Percentiles rank a stretch among this genome's conserved stretches.
These are phyloP conservation scores for Felis chaus DNA, from an alignment of 2,113 vertebrate genomes.

Conservation along the genomic window DNA sequence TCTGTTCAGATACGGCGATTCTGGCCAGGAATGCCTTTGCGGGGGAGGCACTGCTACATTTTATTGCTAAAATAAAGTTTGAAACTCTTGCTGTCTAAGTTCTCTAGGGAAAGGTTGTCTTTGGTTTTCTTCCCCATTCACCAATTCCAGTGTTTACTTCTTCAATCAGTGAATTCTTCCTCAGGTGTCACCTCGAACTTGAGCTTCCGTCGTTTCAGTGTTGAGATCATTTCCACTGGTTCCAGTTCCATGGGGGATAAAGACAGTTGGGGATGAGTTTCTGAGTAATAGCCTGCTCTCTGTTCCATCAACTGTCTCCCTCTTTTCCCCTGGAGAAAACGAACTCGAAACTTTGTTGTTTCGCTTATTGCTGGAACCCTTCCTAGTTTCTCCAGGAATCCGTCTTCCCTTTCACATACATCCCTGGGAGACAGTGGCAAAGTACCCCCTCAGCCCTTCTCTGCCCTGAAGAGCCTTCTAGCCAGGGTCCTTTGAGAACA, in stretches of 20 bases:
- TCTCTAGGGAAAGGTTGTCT: neutral
- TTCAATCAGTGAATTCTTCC: neutral
- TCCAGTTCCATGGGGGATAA: neutral
- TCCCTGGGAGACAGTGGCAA: neutral
- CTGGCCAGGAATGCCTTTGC: neutral
- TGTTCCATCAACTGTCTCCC: neutral
- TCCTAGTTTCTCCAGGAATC: neutral
- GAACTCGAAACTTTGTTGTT: neutral
- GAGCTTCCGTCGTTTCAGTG: neutral
- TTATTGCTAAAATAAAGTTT: slow-evolving; percentile 13
- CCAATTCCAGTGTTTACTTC: neutral
- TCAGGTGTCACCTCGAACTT: neutral
- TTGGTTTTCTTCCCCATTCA: neutral
- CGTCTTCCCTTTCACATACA: neutral
- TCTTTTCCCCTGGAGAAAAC: neutral
- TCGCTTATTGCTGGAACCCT: neutral
- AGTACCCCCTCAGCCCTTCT: neutral
- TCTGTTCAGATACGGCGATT: neutral
- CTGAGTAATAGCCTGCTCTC: neutral
- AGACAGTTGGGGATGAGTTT: neutral
- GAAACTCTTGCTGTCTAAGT: neutral
- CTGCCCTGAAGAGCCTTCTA: neutral
- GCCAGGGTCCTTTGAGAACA: neutral
- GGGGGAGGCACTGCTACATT: neutral
- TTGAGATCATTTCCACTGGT: neutral